Conservation (phyloP, 2,797 vertebrate species). For the Pseudopleuronectes americanus region DNA sequence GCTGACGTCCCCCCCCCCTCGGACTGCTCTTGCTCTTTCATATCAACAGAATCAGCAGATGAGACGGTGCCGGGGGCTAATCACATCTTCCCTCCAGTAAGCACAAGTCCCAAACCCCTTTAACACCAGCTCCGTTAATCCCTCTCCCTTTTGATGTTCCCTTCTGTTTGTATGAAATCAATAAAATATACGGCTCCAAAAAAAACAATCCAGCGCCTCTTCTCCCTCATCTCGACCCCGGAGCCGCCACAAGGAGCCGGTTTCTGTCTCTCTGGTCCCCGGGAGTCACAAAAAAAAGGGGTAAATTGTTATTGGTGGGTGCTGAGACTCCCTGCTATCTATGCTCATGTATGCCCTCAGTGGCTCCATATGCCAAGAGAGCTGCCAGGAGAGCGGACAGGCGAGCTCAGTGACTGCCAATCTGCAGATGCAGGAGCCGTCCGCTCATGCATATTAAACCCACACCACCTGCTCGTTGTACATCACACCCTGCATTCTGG, state of each 20-base stretch:
- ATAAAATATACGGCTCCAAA: conserved; percentile 60
- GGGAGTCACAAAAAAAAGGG: conserved; percentile 43
- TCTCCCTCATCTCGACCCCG: conserved; percentile 39
- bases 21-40: conserved; percentile 25
- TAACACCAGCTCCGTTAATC: conserved; percentile 59
- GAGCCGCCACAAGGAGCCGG: conserved; percentile 35
- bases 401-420: conserved; percentile 77
- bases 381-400: conserved; percentile 73
- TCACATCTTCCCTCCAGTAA: conserved; percentile 61
- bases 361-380: conserved; percentile 73
- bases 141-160: conserved; percentile 57
- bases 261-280: conserved; percentile 28
- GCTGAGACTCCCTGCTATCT: conserved; percentile 43
- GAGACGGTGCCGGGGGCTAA: conserved; percentile 50
- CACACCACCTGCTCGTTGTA: conserved; percentile 80
- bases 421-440: conserved; percentile 79
- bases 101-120: conserved; percentile 56
- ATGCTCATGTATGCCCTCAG: conserved; percentile 57
- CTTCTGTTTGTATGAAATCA: conserved; percentile 70
- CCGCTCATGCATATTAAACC: conserved; percentile 82
- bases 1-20: background rate
- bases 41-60: conserved; percentile 52
- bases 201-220: conserved; percentile 6
- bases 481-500: conserved; percentile 79
- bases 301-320: conserved; percentile 50